Evolutionary conservation across 2,888 invertebrate genomes (phyloP).

Genomic region (Pollenia labialis): DNA sequence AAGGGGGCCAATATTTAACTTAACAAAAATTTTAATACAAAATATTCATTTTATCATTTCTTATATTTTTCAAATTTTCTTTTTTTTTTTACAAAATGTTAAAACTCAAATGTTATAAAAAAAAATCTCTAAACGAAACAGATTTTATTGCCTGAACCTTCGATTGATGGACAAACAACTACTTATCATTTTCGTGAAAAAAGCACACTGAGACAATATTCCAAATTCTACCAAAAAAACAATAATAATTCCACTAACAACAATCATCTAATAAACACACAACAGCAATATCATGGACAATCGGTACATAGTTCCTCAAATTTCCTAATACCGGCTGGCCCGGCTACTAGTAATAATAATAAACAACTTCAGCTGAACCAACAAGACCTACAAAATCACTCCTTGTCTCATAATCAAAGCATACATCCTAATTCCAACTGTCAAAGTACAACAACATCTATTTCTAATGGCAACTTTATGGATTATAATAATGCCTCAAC

Average conservation of each 20-base stretch:
- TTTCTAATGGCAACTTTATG: conserved; percentile 44
- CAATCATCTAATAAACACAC: conserved; percentile 60
- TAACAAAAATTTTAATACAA: conserved; percentile 13
- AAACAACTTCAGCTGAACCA: conserved; percentile 70
- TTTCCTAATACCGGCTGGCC: conserved; percentile 53
- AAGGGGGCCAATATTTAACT: background rate
- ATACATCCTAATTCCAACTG: conserved; percentile 44
- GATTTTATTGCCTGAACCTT: conserved; percentile 77
- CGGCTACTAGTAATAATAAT: conserved; percentile 42
- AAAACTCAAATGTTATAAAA: conserved; percentile 6
- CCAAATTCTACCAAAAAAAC: conserved; percentile 67
- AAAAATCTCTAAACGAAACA: conserved; percentile 56
- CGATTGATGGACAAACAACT: conserved; percentile 77
- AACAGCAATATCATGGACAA: conserved; percentile 62
- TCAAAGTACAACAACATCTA: conserved; percentile 2
- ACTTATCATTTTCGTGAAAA: conserved; percentile 78
- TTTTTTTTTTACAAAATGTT: conserved; percentile 39
- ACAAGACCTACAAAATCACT: conserved; percentile 53
- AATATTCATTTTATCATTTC: conserved; percentile 49
- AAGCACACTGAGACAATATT: conserved; percentile 73
- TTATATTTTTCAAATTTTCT: conserved; percentile 43
- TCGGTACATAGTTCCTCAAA: conserved; percentile 55
- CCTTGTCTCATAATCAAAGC: conserved; percentile 67
- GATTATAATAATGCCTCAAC: conserved; percentile 53
- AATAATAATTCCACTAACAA: conserved; percentile 55